Evolutionary conservation across 2,888 invertebrate species (phyloP), one percentile per base, ranked within the genome.

Genomic region (Phortica magna): DNA sequence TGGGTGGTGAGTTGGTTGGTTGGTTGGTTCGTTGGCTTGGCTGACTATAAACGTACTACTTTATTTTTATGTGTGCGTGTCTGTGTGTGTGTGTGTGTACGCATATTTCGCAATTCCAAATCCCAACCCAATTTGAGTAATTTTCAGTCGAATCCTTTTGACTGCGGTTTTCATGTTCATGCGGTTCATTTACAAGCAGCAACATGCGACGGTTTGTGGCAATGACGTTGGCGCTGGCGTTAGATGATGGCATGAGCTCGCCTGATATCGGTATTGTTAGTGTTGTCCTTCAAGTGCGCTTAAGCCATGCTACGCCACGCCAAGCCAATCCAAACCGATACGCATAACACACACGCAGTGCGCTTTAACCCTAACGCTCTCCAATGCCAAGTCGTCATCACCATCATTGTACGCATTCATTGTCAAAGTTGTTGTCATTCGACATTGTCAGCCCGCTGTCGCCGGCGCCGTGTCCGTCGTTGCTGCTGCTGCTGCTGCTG

Each of bases 101-200:
- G 31, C 31, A 31, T 31, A 31, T 31, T 31, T 31, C 31, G 59
- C 22, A 14, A 17, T 7, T 87, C 80, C 81, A 84, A 88, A 88
- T 86, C 85, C 88, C 85, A 86, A 86, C 85, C 83, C 85, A 88
- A 86, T 86, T 86, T 86, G 88, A 87, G 85, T 88, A 88, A 86
- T 88, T 86, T 85, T 84, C 80, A 82, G 84, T 80, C 80, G 85
- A 86, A 88, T 88, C 88, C 85, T 88, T 85, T 85, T 76, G 75
- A 81, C 84, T 84, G 84, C 78, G 85, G 87, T 83, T 81, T 19
- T 31, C 72, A 57, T 57, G 57, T 57, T 70, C 70, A 43, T 22
- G 17, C 48, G 17, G 48, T 22, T 53, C 42, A 19, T 65, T 65
- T n/a, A 65, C 39, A 31, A 41, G 65, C 65, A 65, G 12, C 22